Evolutionary conservation across 2,888 invertebrate species (phyloP).

Genomic region (Zootermopsis nevadensis): DNA sequence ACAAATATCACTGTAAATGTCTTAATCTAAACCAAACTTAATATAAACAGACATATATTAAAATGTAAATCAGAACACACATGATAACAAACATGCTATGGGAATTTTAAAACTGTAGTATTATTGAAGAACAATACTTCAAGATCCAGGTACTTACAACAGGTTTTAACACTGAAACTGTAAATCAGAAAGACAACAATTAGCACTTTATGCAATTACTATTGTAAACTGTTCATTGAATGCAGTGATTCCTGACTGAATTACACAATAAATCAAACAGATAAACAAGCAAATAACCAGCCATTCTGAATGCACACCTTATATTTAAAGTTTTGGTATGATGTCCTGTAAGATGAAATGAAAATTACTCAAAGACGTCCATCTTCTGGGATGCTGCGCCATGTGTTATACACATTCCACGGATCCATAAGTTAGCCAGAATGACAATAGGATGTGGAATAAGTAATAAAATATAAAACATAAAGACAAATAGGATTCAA

Average conservation of each 20-base stretch:
- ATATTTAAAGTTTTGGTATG: background rate
- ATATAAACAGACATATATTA: background rate
- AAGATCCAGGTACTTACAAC: background rate
- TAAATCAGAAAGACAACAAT: background rate
- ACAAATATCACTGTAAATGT: background rate
- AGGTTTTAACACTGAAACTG: background rate
- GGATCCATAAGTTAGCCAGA: too few species aligned
- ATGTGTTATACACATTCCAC: too few species aligned
- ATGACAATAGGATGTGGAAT: too few species aligned
- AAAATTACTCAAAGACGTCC: too few species aligned
- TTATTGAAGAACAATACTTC: background rate
- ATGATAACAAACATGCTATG: background rate
- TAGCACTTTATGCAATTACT: background rate
- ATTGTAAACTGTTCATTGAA: background rate
- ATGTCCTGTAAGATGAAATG: background rate
- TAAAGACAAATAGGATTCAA: too few species aligned
- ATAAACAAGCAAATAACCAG: background rate
- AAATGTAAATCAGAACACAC: background rate
- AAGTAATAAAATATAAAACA: too few species aligned
- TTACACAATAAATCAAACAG: background rate
- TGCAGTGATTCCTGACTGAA: background rate
- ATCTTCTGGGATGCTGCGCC: too few species aligned
- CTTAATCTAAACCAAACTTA: background rate
- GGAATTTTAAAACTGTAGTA: background rate
- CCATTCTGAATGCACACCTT: background rate